Base-by-base conservation (phyloP, 2,888 invertebrate genomes). In the Drosophila meridionalis region DNA sequence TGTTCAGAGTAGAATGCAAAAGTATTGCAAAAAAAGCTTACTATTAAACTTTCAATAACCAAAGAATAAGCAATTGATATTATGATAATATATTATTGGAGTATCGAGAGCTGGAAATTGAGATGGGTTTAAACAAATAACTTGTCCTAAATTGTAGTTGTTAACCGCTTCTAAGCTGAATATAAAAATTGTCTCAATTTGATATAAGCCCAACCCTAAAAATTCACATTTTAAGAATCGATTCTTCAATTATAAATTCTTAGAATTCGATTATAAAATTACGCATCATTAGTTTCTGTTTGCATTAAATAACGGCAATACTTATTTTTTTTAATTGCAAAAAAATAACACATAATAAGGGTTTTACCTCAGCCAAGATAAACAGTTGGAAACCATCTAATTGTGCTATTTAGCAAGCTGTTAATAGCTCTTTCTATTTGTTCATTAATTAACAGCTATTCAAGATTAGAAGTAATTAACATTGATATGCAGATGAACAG, bases 391-490 rank as follows among this genome's bases (percentile, higher is more conserved):
- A 12, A 20, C 36, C 14, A 40, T 14, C 26, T 34, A 36, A 45
- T 58, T 40, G 14, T 34, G 26, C 34, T 36, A 26, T 45, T 58
- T 58, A 58, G 58, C 58, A 6, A 28, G 45, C 9, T 36, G 45
- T 14, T 45, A 58, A 58, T 14, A 32, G 20, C 12, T 34, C 26
- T 45, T 26, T 36, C 12, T 58, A 43, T 58, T 58, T 57, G 45
- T 9, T 34, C n/a, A n/a, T 34, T 14, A 30, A 58, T 45, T 58
- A 45, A 3, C 43, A 58, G 14, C 26, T 26, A 8, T 57, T 57
- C 57, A 34, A 28, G 20, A 45, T 34, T 34, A 14, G 26, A 32
- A 26, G 43, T 28, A 58, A 58, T 58, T 58, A 58, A 36, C 58
- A 58, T 26, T 45, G 12, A 34, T 52, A 11, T 52, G 50, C 57